These are phyloP conservation scores for Paradoxurus hermaphroditus DNA, from an alignment of 2,113 vertebrate species.

Conservation along the genomic window DNA sequence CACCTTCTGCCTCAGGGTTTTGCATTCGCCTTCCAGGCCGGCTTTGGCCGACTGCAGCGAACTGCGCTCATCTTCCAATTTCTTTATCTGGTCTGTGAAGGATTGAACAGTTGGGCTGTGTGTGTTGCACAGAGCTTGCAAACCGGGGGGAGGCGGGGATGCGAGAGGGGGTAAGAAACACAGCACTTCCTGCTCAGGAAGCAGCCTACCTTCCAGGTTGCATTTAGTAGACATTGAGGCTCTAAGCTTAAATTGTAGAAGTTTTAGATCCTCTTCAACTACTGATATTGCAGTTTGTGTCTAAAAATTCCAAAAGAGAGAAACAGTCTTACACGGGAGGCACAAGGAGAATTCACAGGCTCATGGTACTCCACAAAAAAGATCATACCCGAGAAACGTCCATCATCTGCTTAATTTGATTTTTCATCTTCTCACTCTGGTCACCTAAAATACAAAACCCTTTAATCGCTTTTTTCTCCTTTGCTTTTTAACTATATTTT, in stretches of 20 bases:
- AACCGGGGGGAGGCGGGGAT: accelerated
- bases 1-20: constrained; percentile 92
- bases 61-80: constrained; percentile 86
- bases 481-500: neutral
- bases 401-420: constrained; percentile 95
- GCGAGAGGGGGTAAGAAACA: neutral
- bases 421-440: constrained; percentile 87
- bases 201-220: constrained; percentile 89
- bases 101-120: neutral
- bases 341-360: neutral
- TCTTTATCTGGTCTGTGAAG: constrained; percentile 90
- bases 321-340: constrained; percentile 3
- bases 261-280: constrained; percentile 93
- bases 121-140: neutral
- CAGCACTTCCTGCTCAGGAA: neutral
- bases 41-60: constrained; percentile 86
- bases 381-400: constrained; percentile 92
- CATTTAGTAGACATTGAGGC: constrained; percentile 90
- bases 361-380: neutral
- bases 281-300: constrained; percentile 92
- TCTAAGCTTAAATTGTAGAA: constrained; percentile 89
- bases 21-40: constrained; percentile 90
- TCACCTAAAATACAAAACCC: constrained; percentile 83
- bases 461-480: constrained; percentile 16
- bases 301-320: constrained; percentile 77